These are phyloP conservation scores for Corvus cornix DNA, from an alignment of 2,113 vertebrate genomes.

Conservation along the genomic window DNA sequence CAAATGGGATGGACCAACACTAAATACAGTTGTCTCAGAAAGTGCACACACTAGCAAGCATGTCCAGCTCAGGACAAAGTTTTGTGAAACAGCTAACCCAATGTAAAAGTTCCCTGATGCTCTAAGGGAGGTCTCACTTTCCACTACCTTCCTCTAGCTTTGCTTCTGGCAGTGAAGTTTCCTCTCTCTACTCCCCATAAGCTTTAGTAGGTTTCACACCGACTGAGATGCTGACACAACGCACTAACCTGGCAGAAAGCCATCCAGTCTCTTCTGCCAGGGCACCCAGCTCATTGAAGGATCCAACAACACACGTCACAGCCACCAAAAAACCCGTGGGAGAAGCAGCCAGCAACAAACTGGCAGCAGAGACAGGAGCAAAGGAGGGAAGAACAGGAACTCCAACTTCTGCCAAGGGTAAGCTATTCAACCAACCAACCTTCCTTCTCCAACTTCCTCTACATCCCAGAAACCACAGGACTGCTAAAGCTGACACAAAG, in stretches of 20 bases:
- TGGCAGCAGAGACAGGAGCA: neutral
- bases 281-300: neutral
- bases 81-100: neutral
- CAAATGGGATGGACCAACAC: neutral
- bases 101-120: neutral
- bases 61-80: neutral
- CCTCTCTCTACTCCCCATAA: neutral
- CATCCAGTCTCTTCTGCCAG: neutral
- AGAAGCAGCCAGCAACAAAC: neutral
- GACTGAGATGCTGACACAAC: neutral
- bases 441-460: constrained; percentile 21
- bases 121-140: neutral
- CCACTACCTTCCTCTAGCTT: neutral
- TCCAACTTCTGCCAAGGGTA: constrained; percentile 10
- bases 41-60: neutral
- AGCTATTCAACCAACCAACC: neutral
- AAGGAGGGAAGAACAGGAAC: constrained; percentile 7
- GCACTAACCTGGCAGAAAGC: neutral
- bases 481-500: neutral
- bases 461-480: neutral
- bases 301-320: neutral
- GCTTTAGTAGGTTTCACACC: neutral
- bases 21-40: neutral
- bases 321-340: neutral
- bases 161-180: neutral